Evolutionary conservation across 2,888 invertebrate species (phyloP), one percentile per base, ranked within the genome.

Genomic region (Drosophila mettleri): DNA sequence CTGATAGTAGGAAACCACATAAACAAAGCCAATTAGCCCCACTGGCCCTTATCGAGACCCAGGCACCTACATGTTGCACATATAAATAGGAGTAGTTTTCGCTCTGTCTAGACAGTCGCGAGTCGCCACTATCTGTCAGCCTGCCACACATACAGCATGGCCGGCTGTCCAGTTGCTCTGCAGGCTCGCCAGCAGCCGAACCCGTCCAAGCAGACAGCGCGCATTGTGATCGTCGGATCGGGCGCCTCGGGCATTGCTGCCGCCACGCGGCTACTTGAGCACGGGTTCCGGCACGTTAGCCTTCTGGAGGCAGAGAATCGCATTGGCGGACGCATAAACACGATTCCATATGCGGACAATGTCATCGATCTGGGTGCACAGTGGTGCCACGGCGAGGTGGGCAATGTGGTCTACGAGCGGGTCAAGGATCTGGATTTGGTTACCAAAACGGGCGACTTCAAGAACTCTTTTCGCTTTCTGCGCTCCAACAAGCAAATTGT

Each of bases 351-450:
- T 74, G 94, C 93, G 1, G 93, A 93, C 2, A 93, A 93, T 68
- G 90, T 93, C 5, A 92, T 96, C 9, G 96, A 97, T 87, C 88
- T 96, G 48, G 96, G 96, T 0, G 96, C 96, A 45, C 96, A 96
- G 75, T 97, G 96, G 96, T 95, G 91, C 51, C 92, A 91, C 22
- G 92, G 96, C 0, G 95, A 96, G 88, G 92, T 94, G 86, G 93
- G 93, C 49, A 95, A 95, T 90, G 86, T 94, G 36, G 94, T 95
- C 0, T 95, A 93, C 76, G 93, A 94, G 52, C 86, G 94, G 52
- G 94, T 94, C 3, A 71, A 89, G 60, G 72, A 89, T 4, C 49
- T 88, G 20, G 61, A 89, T 58, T 16, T 91, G 10, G 78, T 91
- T 3, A 87, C 88, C 14, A 74, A 77, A 3, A 88, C 90, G 0